phyloP scores from a whole-genome alignment of 2,113 vertebrate genomes.

The Urocitellus parryii region DNA sequence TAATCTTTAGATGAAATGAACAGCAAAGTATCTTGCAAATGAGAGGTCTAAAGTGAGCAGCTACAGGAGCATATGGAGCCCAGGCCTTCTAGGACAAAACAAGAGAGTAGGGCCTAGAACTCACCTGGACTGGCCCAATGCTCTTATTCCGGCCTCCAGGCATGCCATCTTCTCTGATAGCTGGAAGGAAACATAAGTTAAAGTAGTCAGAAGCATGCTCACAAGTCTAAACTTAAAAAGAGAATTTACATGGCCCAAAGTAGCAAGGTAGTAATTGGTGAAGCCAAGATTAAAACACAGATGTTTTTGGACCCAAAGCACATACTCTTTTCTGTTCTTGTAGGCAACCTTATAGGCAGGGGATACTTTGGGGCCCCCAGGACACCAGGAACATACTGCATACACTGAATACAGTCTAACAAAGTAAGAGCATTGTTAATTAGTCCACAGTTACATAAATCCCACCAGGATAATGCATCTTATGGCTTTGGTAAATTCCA shows the following conservation, averaged over 20 bases:
- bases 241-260: conserved; percentile 41
- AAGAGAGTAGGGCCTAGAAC: background rate
- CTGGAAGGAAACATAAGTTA: conserved; percentile 85
- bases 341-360: background rate
- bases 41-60: background rate
- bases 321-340: background rate
- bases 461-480: background rate
- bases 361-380: background rate
- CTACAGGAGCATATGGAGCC: background rate
- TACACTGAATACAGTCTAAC: background rate
- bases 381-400: background rate
- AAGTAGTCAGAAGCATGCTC: conserved; percentile 64
- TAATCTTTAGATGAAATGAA: background rate
- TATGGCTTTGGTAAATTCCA: conserved; percentile 20
- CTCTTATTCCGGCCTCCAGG: conserved; percentile 99
- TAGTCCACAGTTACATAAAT: conserved; percentile 23
- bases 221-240: conserved; percentile 35
- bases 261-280: background rate
- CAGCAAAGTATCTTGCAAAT: conserved; percentile 12
- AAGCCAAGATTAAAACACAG: conserved; percentile 45
- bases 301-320: conserved; percentile 11
- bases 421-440: background rate
- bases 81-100: background rate
- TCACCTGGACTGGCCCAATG: conserved; percentile 99
- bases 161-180: conserved; percentile 99